phyloP scores from a whole-genome alignment of 2,888 invertebrate species.

The Malacosoma neustria region DNA sequence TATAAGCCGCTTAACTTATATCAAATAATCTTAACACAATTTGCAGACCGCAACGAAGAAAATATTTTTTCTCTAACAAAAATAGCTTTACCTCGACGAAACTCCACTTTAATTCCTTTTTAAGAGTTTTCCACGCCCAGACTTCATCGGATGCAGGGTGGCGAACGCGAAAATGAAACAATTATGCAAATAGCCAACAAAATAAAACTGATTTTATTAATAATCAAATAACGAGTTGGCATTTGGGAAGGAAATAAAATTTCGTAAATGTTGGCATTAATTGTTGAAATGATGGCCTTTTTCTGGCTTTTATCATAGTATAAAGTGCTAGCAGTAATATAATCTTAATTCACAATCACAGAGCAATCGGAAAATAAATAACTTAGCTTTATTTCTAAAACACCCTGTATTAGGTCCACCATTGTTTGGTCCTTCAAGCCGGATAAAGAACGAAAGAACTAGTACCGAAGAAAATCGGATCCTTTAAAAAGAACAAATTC shows the following conservation, averaged over 20 bases:
- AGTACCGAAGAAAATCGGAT: too few species aligned
- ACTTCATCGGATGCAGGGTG: slow-evolving; percentile 48
- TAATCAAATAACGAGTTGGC: slow-evolving; percentile 67
- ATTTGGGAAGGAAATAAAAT: slow-evolving; percentile 65
- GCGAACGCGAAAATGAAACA: slow-evolving; percentile 64
- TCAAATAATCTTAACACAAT: slow-evolving; percentile 15
- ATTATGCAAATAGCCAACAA: slow-evolving; percentile 67
- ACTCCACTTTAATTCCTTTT: slow-evolving; percentile 55
- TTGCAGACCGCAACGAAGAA: slow-evolving; percentile 19
- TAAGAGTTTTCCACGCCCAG: slow-evolving; percentile 39
- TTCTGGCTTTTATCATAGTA: slow-evolving; percentile 28
- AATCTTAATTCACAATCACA: neutral
- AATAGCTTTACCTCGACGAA: slow-evolving; percentile 26
- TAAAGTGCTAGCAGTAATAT: neutral
- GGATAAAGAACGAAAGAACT: too few species aligned
- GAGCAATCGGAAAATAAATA: neutral
- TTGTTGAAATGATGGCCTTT: slow-evolving; percentile 33
- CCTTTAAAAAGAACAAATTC: too few species aligned
- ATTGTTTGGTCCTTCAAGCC: too few species aligned
- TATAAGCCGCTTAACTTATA: neutral
- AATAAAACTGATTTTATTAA: slow-evolving; percentile 71
- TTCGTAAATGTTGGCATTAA: slow-evolving; percentile 65
- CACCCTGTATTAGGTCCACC: too few species aligned
- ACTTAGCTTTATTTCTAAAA: too few species aligned
- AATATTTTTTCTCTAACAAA: slow-evolving; percentile 29